Base-by-base conservation (phyloP, 2,797 vertebrate species). In the Adrianichthys oophorus region DNA sequence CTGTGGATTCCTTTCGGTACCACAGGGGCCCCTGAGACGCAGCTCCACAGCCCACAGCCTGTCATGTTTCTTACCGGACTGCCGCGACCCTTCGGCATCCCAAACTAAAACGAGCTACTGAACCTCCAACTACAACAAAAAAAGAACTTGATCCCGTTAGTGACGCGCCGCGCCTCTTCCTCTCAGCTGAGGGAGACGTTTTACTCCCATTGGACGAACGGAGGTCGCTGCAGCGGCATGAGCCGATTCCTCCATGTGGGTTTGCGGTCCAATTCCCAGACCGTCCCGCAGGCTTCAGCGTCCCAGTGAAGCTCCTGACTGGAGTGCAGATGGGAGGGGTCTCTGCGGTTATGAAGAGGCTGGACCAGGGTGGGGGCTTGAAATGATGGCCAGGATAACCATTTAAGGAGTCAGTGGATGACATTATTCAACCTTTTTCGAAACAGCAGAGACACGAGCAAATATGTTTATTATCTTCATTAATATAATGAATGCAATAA, bases 251-350 rank as follows among this genome's bases (percentile, higher is more conserved):
- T 83, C 72, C 59, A 70, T 79, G 66, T 53, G 76, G 62, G 68
- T 78, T 59, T 72, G 72, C 62, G 86, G 62, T 90, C 85, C 85
- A 85, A 89, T 89, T 85, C 85, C 88, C 83, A 78, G 76, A 65
- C 74, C 50, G 70, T 64, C 74, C 74, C 60, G 29, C 79, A 24
- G 48, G 21, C 72, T 52, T 59, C 68, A 61, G 70, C 40, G 62
- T 62, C 26, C 26, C 66, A 72, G n/a, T 44, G 72, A 74, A 48
- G 46, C 60, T 79, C 48, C 65, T 56, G 76, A 68, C 65, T 65
- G 61, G 70, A 63, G 72, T 42, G 8, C 13, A 54, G 17, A 52
- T 52, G 68, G 70, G 72, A 71, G 61, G 57, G 71, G 63, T 23
- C 19, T 57, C 46, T 70, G 50, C 44, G 7, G 4, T 10, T 17